These are phyloP conservation scores for Lagopus leucura DNA, from an alignment of 2,113 vertebrate species.

Conservation along the genomic window DNA sequence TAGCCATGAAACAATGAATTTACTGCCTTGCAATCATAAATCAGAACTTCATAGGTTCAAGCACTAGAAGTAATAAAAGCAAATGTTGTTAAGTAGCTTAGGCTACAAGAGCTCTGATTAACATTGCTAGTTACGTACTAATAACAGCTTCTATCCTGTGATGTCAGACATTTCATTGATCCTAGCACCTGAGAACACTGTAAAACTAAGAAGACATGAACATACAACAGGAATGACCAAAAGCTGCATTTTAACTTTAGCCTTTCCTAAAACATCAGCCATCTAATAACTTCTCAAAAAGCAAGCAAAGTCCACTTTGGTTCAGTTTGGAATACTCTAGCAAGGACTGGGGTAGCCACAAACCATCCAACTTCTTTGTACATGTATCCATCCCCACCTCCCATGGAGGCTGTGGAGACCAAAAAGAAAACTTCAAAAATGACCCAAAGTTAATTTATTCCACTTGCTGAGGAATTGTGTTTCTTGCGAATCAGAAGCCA, in stretches of 20 bases:
- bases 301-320: neutral
- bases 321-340: neutral
- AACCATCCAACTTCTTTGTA: neutral
- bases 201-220: neutral
- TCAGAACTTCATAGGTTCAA: neutral
- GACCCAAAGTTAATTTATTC: neutral
- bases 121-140: neutral
- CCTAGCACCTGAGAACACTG: neutral
- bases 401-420: neutral
- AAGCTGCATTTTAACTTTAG: neutral
- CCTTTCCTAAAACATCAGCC: neutral
- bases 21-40: neutral
- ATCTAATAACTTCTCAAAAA: neutral
- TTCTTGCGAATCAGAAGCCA: neutral
- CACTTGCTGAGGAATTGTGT: neutral
- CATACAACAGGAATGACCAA: neutral
- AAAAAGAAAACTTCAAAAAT: neutral
- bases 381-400: neutral
- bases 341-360: neutral
- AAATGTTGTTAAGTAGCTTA: neutral
- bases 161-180: neutral
- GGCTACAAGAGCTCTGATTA: neutral
- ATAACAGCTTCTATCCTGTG: neutral
- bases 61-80: neutral
- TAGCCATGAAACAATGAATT: neutral